Evolutionary conservation across 2,113 vertebrate species (phyloP).

Genomic region (Macrotus californicus): DNA sequence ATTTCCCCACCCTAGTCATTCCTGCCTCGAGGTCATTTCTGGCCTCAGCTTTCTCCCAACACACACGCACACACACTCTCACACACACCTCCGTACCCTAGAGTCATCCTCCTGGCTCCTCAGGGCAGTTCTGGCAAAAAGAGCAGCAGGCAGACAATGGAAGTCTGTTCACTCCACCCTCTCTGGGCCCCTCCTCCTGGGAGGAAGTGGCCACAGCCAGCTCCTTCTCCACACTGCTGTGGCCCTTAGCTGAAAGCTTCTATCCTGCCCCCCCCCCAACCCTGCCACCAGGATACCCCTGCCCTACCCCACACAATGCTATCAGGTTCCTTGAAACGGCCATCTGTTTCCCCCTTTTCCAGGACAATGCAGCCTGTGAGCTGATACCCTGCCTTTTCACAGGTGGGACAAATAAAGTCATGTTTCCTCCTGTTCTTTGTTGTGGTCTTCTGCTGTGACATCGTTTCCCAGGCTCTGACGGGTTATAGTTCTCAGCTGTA

Average conservation of each 20-base stretch:
- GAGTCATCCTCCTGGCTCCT: not conserved
- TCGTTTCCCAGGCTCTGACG: not conserved
- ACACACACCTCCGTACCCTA: not conserved
- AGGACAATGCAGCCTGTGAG: not conserved
- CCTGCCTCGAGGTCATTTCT: not conserved
- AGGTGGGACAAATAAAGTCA: not conserved
- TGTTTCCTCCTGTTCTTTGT: not conserved
- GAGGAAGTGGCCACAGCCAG: not conserved
- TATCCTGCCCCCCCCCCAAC: not conserved
- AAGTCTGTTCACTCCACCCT: not conserved
- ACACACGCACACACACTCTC: not conserved
- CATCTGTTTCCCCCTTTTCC: constrained; percentile 39
- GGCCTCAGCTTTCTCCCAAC: not conserved
- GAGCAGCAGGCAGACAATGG: not conserved
- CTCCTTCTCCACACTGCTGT: not conserved
- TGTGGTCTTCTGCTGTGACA: not conserved
- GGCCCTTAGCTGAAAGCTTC: not conserved
- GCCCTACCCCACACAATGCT: constrained; percentile 35
- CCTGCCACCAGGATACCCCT: not conserved
- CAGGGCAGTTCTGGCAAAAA: not conserved
- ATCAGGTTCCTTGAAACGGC: constrained; percentile 25
- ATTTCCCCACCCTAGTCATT: not conserved
- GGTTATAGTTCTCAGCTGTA: not conserved
- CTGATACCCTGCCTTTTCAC: not conserved
- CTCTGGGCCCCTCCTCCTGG: not conserved